Conservation (phyloP, 1,140 invertebrate species). For the Lutraria rhynchaena region DNA sequence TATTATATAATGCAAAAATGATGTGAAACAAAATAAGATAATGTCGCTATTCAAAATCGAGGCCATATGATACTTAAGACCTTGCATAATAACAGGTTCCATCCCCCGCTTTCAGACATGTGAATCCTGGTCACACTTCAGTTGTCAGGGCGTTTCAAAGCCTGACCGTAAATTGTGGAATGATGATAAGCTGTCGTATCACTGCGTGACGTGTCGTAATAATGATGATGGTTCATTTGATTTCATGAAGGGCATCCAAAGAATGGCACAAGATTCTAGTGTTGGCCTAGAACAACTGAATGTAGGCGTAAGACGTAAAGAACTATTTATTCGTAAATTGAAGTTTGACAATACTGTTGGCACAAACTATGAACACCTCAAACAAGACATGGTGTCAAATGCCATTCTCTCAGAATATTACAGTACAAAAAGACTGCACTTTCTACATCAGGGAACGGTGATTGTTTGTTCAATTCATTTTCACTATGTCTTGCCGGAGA, state of each 20-base stretch:
- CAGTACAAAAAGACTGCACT: neutral
- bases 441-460: conserved; percentile 1
- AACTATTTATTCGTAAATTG: conserved; percentile 1
- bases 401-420: conserved; percentile 5
- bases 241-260: neutral
- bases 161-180: neutral
- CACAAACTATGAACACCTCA: no score
- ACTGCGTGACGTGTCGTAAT: conserved; percentile 1
- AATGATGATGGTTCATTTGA: conserved; percentile 1
- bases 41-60: no score
- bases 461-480: conserved; percentile 26
- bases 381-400: conserved; percentile 20
- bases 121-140: no score
- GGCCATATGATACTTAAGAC: no score
- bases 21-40: no score
- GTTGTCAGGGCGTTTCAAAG: neutral
- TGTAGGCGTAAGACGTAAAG: neutral
- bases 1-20: no score
- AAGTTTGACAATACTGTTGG: neutral
- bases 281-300: neutral
- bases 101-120: no score
- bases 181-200: neutral
- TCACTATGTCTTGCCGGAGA: neutral
- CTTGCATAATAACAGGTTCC: no score
- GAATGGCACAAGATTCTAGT: neutral